Conservation (phyloP, 53 echinoderm and acorn worm genomes). For the Zoroaster sp. region DNA sequence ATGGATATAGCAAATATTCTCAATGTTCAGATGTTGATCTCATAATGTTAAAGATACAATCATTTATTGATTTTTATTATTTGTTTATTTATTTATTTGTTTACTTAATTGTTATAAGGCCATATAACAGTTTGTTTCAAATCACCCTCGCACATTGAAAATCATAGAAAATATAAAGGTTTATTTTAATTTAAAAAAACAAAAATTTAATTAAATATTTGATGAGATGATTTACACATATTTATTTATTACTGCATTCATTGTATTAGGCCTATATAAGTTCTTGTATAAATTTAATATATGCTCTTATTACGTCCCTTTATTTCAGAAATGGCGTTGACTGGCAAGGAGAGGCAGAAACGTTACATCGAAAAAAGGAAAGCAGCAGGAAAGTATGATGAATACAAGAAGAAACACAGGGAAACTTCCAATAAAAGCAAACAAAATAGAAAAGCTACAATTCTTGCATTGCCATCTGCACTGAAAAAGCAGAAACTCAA, state of each 20-base stretch:
- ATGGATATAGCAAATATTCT: neutral
- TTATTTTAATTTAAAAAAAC: neutral
- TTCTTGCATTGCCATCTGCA: neutral
- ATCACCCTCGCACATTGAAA: neutral
- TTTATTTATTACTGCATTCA: neutral
- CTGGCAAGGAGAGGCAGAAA: conserved; percentile 22
- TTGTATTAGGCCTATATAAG: neutral
- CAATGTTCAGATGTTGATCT: neutral
- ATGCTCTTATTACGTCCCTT: neutral
- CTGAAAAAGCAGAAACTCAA: conserved; percentile 18
- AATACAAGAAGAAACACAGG: conserved; percentile 7
- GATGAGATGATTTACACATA: neutral
- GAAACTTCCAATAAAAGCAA: conserved; percentile 24
- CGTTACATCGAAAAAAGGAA: conserved; percentile 22
- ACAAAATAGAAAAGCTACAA: neutral
- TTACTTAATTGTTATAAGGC: too few species aligned
- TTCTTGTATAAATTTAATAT: neutral
- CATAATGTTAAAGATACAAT: too few species aligned
- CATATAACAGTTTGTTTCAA: too few species aligned
- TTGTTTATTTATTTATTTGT: too few species aligned
- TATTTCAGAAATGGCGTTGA: conserved; percentile 28
- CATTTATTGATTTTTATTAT: too few species aligned
- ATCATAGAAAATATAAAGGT: neutral
- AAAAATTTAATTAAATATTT: neutral
- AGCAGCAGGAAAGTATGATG: conserved; percentile 40